phyloP scores from a whole-genome alignment of 2,888 invertebrate species.

The Sturmia bella region DNA sequence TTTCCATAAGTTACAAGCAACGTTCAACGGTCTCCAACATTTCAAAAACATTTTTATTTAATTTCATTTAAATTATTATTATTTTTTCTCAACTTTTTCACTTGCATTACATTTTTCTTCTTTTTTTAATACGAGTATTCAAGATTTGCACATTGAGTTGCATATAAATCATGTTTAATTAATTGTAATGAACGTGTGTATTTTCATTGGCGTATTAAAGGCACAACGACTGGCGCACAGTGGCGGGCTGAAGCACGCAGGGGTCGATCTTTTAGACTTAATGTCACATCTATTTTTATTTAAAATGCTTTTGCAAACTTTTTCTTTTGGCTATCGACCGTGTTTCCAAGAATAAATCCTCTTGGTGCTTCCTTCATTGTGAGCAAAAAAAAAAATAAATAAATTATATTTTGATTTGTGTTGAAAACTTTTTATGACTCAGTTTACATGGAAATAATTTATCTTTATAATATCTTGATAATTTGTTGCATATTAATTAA shows the following conservation, averaged over 20 bases:
- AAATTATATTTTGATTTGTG: too few relatives aligned
- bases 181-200: conserved; percentile 44
- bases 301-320: background rate
- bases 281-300: conserved; percentile 49
- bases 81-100: background rate
- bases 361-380: background rate
- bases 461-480: background rate
- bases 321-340: background rate
- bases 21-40: conserved; percentile 45
- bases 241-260: background rate
- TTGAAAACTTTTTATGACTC: conserved; percentile 25
- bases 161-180: conserved; percentile 70
- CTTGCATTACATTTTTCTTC: conserved; percentile 6
- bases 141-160: conserved; percentile 61
- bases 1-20: conserved; percentile 37
- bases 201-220: conserved; percentile 12
- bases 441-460: conserved; percentile 2
- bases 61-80: conserved; percentile 31
- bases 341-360: background rate
- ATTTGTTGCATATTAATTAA: background rate
- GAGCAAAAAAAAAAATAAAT: too few relatives aligned
- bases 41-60: conserved; percentile 46
- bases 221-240: background rate
- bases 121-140: conserved; percentile 5
- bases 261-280: conserved; percentile 18